Percentiles rank a stretch among this genome's conserved stretches.
These are phyloP conservation scores for Oxyscelio sp. DNA, from an alignment of 2,888 invertebrate species.

Conservation along the genomic window DNA sequence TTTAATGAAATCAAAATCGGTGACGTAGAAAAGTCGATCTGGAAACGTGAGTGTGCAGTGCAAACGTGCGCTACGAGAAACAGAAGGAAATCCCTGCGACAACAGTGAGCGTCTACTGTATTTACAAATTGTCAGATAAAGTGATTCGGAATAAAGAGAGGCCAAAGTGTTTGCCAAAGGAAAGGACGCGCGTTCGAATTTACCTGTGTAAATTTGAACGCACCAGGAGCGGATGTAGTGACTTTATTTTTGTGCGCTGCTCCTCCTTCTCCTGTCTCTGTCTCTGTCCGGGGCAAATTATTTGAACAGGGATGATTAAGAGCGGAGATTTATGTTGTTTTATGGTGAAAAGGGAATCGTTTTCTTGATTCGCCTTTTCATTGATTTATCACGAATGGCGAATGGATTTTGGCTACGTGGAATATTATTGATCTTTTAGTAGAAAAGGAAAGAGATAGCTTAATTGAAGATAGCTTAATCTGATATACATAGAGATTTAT, in stretches of 20 bases:
- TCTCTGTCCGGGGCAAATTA: neutral
- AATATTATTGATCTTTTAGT: neutral
- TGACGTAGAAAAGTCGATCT: constrained; percentile 51
- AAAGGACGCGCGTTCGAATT: constrained; percentile 54
- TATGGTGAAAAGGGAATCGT: neutral
- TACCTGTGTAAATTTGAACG: constrained; percentile 65
- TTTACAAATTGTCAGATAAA: constrained; percentile 72
- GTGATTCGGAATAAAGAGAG: constrained; percentile 3
- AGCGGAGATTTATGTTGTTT: neutral
- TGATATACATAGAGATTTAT: too few species aligned
- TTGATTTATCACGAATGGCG: neutral
- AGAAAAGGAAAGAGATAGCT: too few species aligned
- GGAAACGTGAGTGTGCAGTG: constrained; percentile 39
- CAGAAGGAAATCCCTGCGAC: constrained; percentile 67
- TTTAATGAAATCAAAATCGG: too few species aligned
- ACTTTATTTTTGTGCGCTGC: neutral
- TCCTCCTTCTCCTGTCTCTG: neutral
- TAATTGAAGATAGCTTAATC: too few species aligned
- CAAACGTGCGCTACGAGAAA: constrained; percentile 61
- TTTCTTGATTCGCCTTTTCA: too few species aligned
- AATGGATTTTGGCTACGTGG: neutral
- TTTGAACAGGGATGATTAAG: constrained; percentile 1
- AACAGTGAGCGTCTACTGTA: constrained; percentile 65
- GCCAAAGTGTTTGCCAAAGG: constrained; percentile 52
- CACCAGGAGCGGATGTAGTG: constrained; percentile 40